These are phyloP conservation scores for Parelbella ahira DNA, from an alignment of 2,888 invertebrate genomes.

Conservation along the genomic window DNA sequence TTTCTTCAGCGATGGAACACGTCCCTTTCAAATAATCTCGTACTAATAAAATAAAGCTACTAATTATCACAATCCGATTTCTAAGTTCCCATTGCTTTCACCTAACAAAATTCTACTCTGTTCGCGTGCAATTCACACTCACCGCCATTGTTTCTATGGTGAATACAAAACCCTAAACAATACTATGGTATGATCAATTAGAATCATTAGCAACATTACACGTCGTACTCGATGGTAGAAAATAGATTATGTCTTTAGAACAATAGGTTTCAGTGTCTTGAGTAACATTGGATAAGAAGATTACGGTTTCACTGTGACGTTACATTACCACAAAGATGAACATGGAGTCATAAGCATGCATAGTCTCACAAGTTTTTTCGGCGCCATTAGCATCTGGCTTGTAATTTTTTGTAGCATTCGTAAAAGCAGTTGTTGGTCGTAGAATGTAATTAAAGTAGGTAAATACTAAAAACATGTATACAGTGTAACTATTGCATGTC, in stretches of 20 bases:
- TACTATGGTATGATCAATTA: slow-evolving; percentile 24
- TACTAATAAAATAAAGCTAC: slow-evolving; percentile 27
- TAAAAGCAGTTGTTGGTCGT: no score
- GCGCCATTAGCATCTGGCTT: no score
- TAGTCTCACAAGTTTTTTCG: no score
- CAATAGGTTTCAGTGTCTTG: slow-evolving; percentile 14
- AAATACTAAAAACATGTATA: no score
- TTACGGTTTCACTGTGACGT: slow-evolving; percentile 5
- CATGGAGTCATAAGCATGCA: slow-evolving; percentile 11
- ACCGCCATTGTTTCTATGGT: slow-evolving; percentile 50
- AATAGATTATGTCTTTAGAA: slow-evolving; percentile 19
- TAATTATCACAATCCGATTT: slow-evolving; percentile 51
- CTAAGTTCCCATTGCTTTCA: slow-evolving; percentile 67
- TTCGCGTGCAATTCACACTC: slow-evolving; percentile 54
- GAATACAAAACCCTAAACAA: slow-evolving; percentile 24
- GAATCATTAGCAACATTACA: slow-evolving; percentile 22
- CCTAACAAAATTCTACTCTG: slow-evolving; percentile 40
- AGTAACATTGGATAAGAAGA: slow-evolving; percentile 20
- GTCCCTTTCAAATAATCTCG: slow-evolving; percentile 24
- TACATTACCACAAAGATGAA: slow-evolving; percentile 12
- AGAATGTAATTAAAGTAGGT: no score
- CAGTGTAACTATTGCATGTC: no score
- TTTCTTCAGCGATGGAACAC: no score
- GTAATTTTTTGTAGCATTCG: no score
- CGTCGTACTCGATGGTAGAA: slow-evolving; percentile 17